Base-by-base conservation (phyloP, 2,113 vertebrate genomes). In the Aptenodytes forsteri region DNA sequence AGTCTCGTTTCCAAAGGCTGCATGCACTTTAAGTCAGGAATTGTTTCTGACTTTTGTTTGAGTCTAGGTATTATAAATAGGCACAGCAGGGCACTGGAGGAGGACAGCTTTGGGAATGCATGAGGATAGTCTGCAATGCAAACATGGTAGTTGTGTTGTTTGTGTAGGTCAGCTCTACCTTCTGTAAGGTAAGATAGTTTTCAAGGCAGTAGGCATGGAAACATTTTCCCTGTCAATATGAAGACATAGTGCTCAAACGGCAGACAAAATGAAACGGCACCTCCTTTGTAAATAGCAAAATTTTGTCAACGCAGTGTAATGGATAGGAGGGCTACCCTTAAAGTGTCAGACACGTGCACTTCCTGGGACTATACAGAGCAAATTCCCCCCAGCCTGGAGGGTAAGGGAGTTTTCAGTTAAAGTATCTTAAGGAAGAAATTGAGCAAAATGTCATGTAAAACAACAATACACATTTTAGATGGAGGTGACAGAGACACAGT, bases 281-380 rank as follows among this genome's bases (percentile, higher is more conserved):
- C 46, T 84, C 13, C 32, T 70, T 58, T 62, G 6, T 23, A 89
- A 78, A 87, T 1, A 78, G 13, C 21, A 62, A 59, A 17, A 29
- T 50, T 70, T 79, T 75, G 29, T 30, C 54, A 64, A 23, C 0
- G 3, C 30, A 69, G 9, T 25, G 6, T 13, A 80, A 54, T 23
- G 75, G n/a, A 21, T 47, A 44, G 34, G 29, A 81, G 12, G 9
- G 22, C 18, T 72, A 47, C 18, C 13, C 55, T 82, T 18, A 29
- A 47, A 46, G 4, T 21, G 16, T 16, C 62, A 46, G 26, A 18
- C 13, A 34, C 1, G 0, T 27, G 22, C 3, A 5, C 13, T 49
- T 90, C 66, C 46, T 17, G 59, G 58, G 16, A 81, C 47, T 15
- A 47, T 1, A 47, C 5, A 61, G 18, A 55, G 11, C 8, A 56